phyloP scores from a whole-genome alignment of 2,888 invertebrate genomes.

The Patella depressa region DNA sequence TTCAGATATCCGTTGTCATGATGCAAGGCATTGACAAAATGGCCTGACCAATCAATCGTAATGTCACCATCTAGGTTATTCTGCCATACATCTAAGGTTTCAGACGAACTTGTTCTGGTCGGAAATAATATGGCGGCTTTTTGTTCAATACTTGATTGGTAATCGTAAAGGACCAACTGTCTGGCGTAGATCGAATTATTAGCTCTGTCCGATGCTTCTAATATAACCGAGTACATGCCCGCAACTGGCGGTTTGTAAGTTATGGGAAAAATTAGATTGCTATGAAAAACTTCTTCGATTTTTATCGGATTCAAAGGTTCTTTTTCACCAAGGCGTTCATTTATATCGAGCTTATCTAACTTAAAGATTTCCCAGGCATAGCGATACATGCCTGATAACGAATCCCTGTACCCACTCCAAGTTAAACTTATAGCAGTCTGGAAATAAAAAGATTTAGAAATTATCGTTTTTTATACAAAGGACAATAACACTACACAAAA shows the following conservation, averaged over 20 bases:
- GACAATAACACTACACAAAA: no score
- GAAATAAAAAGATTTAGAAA: background rate
- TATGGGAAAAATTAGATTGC: background rate
- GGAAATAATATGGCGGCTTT: background rate
- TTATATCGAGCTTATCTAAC: background rate
- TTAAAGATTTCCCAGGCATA: conserved; percentile 23
- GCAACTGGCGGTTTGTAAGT: conserved; percentile 1
- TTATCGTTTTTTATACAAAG: background rate
- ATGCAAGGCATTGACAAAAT: conserved; percentile 42
- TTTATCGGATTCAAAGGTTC: conserved; percentile 15
- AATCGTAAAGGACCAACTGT: conserved; percentile 15
- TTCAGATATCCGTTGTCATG: conserved; percentile 35
- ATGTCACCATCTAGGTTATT: conserved; percentile 17
- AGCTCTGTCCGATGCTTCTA: conserved; percentile 18
- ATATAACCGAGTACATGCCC: conserved; percentile 18
- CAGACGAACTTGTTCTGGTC: background rate
- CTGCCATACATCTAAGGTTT: background rate
- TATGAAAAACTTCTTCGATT: background rate
- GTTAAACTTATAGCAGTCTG: conserved; percentile 3
- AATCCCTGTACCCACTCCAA: conserved; percentile 18
- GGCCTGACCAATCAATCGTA: conserved; percentile 35
- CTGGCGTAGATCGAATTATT: conserved; percentile 16
- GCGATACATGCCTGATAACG: conserved; percentile 20
- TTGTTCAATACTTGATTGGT: background rate
- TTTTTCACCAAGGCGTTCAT: background rate